These are phyloP conservation scores for Ylistrum balloti DNA, from an alignment of 1,140 invertebrate species.

Conservation along the genomic window DNA sequence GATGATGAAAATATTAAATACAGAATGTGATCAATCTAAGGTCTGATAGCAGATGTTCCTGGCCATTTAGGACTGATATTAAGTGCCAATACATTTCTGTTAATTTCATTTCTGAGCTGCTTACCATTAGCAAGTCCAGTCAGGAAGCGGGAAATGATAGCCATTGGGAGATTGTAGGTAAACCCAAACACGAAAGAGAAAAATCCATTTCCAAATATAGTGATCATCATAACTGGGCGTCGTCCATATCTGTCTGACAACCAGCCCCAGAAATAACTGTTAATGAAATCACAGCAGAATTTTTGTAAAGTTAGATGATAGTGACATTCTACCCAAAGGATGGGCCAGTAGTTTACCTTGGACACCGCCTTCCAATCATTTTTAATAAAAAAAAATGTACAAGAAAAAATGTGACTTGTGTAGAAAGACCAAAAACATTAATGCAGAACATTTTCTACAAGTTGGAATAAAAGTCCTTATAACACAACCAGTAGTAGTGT, in stretches of 20 bases:
- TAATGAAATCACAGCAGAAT: slow-evolving; percentile 57
- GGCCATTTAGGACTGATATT: neutral
- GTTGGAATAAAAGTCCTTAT: too few relatives aligned
- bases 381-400: too few relatives aligned
- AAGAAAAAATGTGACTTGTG: too few relatives aligned
- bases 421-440: too few relatives aligned
- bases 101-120: neutral
- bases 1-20: too few relatives aligned
- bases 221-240: slow-evolving; percentile 73
- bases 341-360: too few relatives aligned
- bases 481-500: too few relatives aligned
- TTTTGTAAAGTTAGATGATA: too few relatives aligned
- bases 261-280: slow-evolving; percentile 81
- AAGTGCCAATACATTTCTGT: neutral
- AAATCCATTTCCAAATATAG: slow-evolving; percentile 70
- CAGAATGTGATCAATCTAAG: too few relatives aligned
- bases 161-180: slow-evolving; percentile 68
- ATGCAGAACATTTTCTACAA: too few relatives aligned
- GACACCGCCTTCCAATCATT: too few relatives aligned
- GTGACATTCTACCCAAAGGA: too few relatives aligned
- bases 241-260: slow-evolving; percentile 77
- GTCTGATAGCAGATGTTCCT: neutral
- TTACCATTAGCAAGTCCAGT: slow-evolving; percentile 77
- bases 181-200: slow-evolving; percentile 78
- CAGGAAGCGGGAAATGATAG: slow-evolving; percentile 74